Evolutionary conservation across 2,888 invertebrate species (phyloP), one percentile per base, ranked within the genome.

Genomic region (Conus canariensis): DNA sequence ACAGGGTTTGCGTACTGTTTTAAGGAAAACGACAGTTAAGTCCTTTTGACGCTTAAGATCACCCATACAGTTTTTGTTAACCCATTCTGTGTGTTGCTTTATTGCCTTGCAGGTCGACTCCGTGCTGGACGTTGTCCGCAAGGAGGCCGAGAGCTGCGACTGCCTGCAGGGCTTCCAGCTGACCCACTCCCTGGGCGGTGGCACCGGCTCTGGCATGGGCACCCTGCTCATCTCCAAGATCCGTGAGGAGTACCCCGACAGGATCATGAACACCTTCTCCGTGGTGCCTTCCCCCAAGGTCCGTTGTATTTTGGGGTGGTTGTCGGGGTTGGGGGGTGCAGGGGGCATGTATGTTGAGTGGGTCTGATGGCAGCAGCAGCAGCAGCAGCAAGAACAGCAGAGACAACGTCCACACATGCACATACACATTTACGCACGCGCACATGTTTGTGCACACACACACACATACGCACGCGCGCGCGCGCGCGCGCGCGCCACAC

Each of bases 161-260:
- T 96, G 95, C 91, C 93, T 96, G 87, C 95, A 95, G 92, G 95
- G 95, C 91, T 96, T 96, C 94, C 96, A 96, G 91, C 93, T 96
- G 90, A 95, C 95, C 88, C 96, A 96, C 93, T 98, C 98, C 0
- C 97, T 98, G 60, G 98, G 98, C 0, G 98, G 98, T 16, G 98
- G 98, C 64, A 98, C 98, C 0, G 98, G 98, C 0, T 98, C 98
- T 0, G 98, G 98, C 0, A 97, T 98, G 98, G 98, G 98, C n/a
- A 98, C 98, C 85, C 96, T 98, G 9, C 97, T 99, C 93, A 99
- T 99, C 96, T 98, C 98, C 93, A 99, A 99, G 97, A 99, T 99
- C 97, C 97, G 99, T 95, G 99, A 99, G 97, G 95, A 95, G 92
- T 95, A 95, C 92, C 95, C 95, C 67, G 95, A 95, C 94, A 93